A percentile compares a stretch with the other conserved stretches of the same genome.
phyloP scores from a whole-genome alignment of 2,113 vertebrate genomes.

The Pelodiscus sinensis region DNA sequence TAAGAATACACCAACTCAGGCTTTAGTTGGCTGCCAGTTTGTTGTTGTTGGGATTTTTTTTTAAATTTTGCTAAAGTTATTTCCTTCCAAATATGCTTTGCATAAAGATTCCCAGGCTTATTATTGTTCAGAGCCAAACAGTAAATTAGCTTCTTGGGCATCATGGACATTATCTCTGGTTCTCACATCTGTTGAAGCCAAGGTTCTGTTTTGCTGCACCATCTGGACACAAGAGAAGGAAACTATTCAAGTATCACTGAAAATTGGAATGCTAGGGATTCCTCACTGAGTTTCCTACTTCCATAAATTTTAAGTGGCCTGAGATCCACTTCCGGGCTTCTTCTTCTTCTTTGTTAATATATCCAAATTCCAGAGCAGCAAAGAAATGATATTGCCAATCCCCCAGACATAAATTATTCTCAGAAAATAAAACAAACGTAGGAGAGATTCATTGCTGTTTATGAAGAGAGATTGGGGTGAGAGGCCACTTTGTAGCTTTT shows the following conservation, averaged over 20 bases:
- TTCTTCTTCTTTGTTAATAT: conserved; percentile 8
- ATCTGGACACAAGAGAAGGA: background rate
- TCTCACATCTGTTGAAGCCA: conserved; percentile 1
- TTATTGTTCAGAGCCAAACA: conserved; percentile 26
- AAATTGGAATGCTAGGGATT: background rate
- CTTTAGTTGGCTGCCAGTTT: background rate
- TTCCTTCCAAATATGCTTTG: conserved; percentile 23
- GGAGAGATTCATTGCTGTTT: conserved; percentile 4
- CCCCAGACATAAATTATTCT: conserved; percentile 34
- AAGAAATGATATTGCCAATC: background rate
- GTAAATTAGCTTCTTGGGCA: conserved; percentile 1
- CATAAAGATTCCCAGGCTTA: conserved; percentile 10
- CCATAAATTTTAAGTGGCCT: background rate
- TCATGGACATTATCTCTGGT: conserved; percentile 2
- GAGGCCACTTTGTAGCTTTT: background rate
- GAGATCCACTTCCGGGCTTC: conserved; percentile 10
- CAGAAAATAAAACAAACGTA: conserved; percentile 35
- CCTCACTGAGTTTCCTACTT: conserved; percentile 11
- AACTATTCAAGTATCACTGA: background rate
- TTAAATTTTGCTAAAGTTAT: background rate
- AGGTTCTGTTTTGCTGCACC: background rate
- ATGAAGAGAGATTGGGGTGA: background rate
- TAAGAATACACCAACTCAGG: background rate
- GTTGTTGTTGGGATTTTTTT: background rate
- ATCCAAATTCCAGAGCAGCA: conserved; percentile 2